These are phyloP conservation scores for Leucozona laternaria DNA, from an alignment of 2,888 invertebrate genomes.

Conservation along the genomic window DNA sequence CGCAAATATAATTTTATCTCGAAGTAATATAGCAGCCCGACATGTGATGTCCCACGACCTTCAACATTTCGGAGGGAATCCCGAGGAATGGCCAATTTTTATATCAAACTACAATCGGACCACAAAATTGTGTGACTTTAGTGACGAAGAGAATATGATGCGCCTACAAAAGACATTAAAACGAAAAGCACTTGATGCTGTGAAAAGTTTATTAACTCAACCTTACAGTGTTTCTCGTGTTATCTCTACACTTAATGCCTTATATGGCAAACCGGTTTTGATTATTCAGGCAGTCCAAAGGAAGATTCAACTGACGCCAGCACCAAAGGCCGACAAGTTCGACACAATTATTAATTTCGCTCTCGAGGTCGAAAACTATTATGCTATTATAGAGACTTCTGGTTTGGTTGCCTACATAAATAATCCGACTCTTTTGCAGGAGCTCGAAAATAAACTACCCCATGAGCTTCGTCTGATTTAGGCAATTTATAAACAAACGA, in stretches of 20 bases:
- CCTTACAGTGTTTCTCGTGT: slow-evolving; percentile 26
- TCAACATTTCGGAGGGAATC: neutral
- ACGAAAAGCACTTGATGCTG: neutral
- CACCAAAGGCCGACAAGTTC: slow-evolving; percentile 24
- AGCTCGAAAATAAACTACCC: slow-evolving; percentile 65
- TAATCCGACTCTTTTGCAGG: slow-evolving; percentile 64
- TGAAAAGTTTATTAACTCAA: slow-evolving; percentile 7
- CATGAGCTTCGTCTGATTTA: slow-evolving; percentile 60
- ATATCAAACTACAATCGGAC: slow-evolving; percentile 7
- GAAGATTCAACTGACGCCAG: slow-evolving; percentile 3
- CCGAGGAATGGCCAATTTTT: slow-evolving; percentile 19
- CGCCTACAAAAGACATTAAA: slow-evolving; percentile 10
- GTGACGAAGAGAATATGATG: slow-evolving; percentile 40
- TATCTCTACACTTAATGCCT: neutral
- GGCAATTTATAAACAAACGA: slow-evolving; percentile 46
- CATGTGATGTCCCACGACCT: slow-evolving; percentile 1
- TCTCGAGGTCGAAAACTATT: slow-evolving; percentile 15
- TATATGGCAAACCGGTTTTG: slow-evolving; percentile 22
- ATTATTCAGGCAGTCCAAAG: slow-evolving; percentile 10
- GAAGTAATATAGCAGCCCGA: neutral
- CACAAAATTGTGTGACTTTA: slow-evolving; percentile 48
- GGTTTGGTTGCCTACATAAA: slow-evolving; percentile 39
- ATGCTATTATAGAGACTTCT: slow-evolving; percentile 13
- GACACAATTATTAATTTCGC: slow-evolving; percentile 10
- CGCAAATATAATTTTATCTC: no score